Percentiles rank a stretch among this genome's conserved stretches.
Evolutionary conservation across 2,888 invertebrate genomes (phyloP).

Genomic region (Tiliacea citrago): DNA sequence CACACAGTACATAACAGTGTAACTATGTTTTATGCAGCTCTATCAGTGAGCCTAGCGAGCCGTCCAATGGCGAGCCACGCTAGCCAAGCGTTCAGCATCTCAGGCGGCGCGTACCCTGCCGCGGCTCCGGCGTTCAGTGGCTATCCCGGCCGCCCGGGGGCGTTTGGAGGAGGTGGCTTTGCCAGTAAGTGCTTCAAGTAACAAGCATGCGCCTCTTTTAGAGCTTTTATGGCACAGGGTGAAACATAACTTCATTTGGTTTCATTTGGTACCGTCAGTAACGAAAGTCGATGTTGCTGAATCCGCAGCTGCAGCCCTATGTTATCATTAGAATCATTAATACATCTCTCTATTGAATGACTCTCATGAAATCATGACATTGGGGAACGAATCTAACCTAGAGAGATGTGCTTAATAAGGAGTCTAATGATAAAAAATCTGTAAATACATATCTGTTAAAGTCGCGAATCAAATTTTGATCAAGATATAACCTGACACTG

Average conservation of each 20-base stretch:
- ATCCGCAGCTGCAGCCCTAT: too few relatives aligned
- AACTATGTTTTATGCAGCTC: conserved; percentile 53
- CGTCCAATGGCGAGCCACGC: conserved; percentile 56
- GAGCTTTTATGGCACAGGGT: neutral
- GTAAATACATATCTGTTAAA: too few relatives aligned
- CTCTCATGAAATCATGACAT: too few relatives aligned
- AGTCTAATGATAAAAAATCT: too few relatives aligned
- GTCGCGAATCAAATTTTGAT: too few relatives aligned
- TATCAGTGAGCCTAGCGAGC: conserved; percentile 54
- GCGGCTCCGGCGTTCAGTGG: too few relatives aligned
- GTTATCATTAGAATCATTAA: too few relatives aligned
- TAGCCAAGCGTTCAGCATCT: conserved; percentile 36
- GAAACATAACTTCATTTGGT: neutral
- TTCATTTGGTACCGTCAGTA: conserved; percentile 21
- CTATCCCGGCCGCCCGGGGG: neutral
- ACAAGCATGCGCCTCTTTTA: conserved; percentile 9
- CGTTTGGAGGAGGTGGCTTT: neutral
- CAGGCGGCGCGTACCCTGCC: neutral
- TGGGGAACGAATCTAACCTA: too few relatives aligned
- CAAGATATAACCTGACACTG: too few relatives aligned
- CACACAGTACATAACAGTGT: neutral
- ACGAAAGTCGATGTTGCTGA: neutral
- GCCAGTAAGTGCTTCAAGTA: conserved; percentile 31
- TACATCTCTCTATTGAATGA: too few relatives aligned
- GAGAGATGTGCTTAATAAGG: too few relatives aligned